Conservation (phyloP, 1,140 invertebrate species). For the Bombus picipes region DNA sequence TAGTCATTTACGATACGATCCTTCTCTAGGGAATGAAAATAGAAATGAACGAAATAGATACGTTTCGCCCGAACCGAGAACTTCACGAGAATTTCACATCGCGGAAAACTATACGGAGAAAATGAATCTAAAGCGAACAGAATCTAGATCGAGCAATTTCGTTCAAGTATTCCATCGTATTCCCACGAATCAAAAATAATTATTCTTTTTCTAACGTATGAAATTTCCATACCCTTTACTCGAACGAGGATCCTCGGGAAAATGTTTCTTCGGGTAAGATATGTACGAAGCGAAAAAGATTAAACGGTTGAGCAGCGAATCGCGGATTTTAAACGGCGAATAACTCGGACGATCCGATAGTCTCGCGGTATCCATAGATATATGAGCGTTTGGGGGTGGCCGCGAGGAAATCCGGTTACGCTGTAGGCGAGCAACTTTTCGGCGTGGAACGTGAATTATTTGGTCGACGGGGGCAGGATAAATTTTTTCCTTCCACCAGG, state of each 20-base stretch:
- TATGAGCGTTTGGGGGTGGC: conserved; percentile 22
- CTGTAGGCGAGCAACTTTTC: conserved; percentile 44
- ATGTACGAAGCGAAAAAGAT: no score
- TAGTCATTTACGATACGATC: no score
- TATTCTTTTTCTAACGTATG: not conserved
- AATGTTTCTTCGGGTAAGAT: not conserved
- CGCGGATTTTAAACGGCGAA: not conserved
- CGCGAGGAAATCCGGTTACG: not conserved
- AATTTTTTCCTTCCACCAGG: conserved; percentile 57
- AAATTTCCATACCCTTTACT: not conserved
- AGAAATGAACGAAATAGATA: no score
- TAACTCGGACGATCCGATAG: not conserved
- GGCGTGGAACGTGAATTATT: conserved; percentile 69
- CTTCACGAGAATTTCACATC: not conserved
- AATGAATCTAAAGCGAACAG: not conserved
- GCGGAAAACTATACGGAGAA: not conserved
- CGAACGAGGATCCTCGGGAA: not conserved
- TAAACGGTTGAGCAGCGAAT: not conserved
- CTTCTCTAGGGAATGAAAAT: no score
- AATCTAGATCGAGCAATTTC: no score
- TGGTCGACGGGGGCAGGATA: conserved; percentile 59
- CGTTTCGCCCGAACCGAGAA: not conserved
- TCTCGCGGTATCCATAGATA: conserved; percentile 5
- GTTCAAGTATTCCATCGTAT: no score
- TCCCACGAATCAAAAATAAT: not conserved